Conservation (phyloP, 2,888 invertebrate genomes). For the Epirrita christyi region DNA sequence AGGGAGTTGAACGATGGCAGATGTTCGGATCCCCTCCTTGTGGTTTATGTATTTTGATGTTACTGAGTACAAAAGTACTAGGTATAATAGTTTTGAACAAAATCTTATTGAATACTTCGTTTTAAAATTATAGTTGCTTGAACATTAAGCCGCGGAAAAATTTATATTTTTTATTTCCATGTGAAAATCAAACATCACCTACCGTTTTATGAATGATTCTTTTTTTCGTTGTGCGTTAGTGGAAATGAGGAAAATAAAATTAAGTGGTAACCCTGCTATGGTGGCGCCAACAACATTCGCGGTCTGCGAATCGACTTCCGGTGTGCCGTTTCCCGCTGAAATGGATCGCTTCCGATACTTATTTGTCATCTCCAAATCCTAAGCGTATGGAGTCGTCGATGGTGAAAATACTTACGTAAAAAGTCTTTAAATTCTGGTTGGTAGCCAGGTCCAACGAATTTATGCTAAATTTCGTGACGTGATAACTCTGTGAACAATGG, state of each 20-base stretch:
- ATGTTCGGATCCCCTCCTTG: conserved; percentile 58
- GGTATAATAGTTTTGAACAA: too few relatives aligned
- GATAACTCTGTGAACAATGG: too few relatives aligned
- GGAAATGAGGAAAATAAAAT: conserved; percentile 38
- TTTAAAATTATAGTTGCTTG: too few relatives aligned
- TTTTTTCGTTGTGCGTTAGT: conserved; percentile 18
- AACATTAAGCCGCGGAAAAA: too few relatives aligned
- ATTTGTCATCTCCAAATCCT: conserved; percentile 80
- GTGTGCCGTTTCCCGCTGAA: conserved; percentile 79
- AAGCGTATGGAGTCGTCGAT: conserved; percentile 47
- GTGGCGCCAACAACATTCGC: conserved; percentile 79
- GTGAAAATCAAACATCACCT: too few relatives aligned
- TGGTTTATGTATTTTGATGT: conserved; percentile 59
- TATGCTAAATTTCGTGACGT: too few relatives aligned
- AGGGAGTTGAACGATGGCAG: conserved; percentile 66
- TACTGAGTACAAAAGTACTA: conserved; percentile 17
- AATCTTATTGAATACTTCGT: too few relatives aligned
- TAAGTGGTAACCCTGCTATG: conserved; percentile 47
- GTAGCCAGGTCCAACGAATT: too few relatives aligned
- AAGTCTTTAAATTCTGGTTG: too few relatives aligned
- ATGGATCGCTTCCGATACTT: conserved; percentile 82
- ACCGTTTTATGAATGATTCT: not conserved
- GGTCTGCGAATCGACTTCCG: conserved; percentile 82
- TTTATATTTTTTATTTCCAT: too few relatives aligned
- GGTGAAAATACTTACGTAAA: not conserved